These are phyloP conservation scores for Brienomyrus brachyistius DNA, from an alignment of 2,113 vertebrate species.

Conservation along the genomic window DNA sequence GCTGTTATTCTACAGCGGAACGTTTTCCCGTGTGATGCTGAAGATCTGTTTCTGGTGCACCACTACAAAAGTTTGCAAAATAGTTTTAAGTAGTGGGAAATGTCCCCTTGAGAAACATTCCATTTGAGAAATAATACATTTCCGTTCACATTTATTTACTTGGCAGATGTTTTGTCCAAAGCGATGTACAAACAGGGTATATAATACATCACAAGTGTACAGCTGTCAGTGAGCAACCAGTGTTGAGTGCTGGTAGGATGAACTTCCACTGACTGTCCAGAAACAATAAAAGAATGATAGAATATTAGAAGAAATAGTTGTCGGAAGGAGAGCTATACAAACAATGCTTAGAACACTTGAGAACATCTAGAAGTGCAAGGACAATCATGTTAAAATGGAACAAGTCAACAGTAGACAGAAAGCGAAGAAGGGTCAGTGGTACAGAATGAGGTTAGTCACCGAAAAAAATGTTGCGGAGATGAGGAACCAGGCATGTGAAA, in stretches of 20 bases:
- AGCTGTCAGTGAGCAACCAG: neutral
- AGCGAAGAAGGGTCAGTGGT: neutral
- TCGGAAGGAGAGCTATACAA: neutral
- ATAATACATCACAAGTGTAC: neutral
- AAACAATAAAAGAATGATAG: neutral
- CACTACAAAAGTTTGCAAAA: neutral
- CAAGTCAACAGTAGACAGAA: neutral
- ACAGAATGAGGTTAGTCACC: neutral
- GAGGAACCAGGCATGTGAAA: neutral
- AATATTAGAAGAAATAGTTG: neutral
- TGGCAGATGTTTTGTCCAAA: neutral
- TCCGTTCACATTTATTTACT: neutral
- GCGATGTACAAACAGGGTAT: neutral
- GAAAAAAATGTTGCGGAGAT: neutral
- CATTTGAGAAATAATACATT: neutral
- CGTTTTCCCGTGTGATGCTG: neutral
- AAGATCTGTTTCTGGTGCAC: neutral
- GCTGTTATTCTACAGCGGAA: neutral
- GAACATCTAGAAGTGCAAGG: neutral
- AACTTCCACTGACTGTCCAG: neutral
- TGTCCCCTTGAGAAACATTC: neutral
- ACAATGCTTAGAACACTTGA: neutral
- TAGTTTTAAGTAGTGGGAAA: neutral
- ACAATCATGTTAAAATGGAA: neutral
- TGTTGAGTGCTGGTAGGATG: neutral